Base-by-base conservation (phyloP, 2,113 vertebrate species). In the Xyrauchen texanus region DNA sequence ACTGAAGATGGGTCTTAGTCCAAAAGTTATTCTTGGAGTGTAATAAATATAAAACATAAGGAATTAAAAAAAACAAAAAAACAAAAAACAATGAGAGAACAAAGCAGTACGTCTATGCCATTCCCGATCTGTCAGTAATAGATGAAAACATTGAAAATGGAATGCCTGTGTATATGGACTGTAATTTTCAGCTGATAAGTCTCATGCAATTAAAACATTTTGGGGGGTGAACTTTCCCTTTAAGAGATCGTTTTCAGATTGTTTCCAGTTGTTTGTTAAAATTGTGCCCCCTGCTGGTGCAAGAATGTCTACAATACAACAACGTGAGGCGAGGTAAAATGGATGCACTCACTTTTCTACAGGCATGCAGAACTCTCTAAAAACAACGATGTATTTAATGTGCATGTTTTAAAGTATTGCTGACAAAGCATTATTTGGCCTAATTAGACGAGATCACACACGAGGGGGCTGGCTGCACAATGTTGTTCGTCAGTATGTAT, bases 241-340 rank as follows among this genome's bases (percentile, higher is more conserved):
- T 55, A n/a, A 16, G 3, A 15, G 55, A 72, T 42, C 44, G 34
- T 8, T 69, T n/a, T 10, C 12, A 52, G 57, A 68, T 12, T 61
- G 16, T 12, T 51, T 53, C 5, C 3, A 16, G 12, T 34, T 3
- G 16, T 21, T 71, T 49, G 44, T 78, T 12, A 55, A 82, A 77
- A 79, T 45, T 46, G 86, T 74, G 90, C 84, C 91, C 88, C 85
- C 90, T 92, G 46, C 87, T 83, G 89, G 88, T 72, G 60, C 62
- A 77, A 51, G 68, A 51, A 0, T 16, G 42, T 16, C 13, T 52
- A 5, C 15, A 21, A 15, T n/a, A 13, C n/a, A 16, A 44, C n/a
- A n/a, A 3, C 13, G 15, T 10, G 8, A 13, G 16, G 42, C 12
- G 9, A 11, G n/a, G 9, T 60, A 16, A 72, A 72, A 72, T 16